phyloP scores from a whole-genome alignment of 2,888 invertebrate genomes.

The Acronicta aceris region DNA sequence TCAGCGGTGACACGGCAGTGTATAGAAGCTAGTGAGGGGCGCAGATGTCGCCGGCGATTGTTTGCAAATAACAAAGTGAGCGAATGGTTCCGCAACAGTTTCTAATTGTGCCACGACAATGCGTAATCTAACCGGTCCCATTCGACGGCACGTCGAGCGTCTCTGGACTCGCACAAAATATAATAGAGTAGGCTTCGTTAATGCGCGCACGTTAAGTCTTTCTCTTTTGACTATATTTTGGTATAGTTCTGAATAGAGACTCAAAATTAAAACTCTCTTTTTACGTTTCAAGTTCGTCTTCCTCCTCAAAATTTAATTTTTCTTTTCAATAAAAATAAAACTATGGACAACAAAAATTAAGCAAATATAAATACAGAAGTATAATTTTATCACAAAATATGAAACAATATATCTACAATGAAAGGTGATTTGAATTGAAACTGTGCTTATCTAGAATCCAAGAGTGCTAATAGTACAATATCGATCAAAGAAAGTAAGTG shows the following conservation, averaged over 20 bases:
- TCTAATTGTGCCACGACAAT: slow-evolving; percentile 88
- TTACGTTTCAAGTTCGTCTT: too few species aligned
- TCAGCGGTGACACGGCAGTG: slow-evolving; percentile 57
- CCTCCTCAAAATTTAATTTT: too few species aligned
- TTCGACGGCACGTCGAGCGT: slow-evolving; percentile 79
- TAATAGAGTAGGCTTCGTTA: slow-evolving; percentile 53
- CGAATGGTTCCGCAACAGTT: slow-evolving; percentile 81
- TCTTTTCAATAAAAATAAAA: too few species aligned
- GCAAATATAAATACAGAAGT: too few species aligned
- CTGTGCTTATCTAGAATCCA: not conserved
- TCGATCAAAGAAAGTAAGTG: slow-evolving; percentile 6
- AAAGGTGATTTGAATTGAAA: too few species aligned
- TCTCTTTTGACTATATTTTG: too few species aligned
- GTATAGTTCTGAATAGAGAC: too few species aligned
- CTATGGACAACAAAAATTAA: too few species aligned
- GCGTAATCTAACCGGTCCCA: slow-evolving; percentile 87
- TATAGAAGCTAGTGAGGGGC: slow-evolving; percentile 63
- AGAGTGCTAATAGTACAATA: not conserved
- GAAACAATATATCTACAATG: too few species aligned
- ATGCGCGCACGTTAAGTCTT: too few species aligned
- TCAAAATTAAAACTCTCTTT: too few species aligned
- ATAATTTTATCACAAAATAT: too few species aligned
- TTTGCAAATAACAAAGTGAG: slow-evolving; percentile 86
- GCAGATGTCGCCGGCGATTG: slow-evolving; percentile 85
- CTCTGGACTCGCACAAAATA: slow-evolving; percentile 61